phyloP scores from a whole-genome alignment of 2,888 invertebrate genomes.

The Pachliopta kotzebuea region DNA sequence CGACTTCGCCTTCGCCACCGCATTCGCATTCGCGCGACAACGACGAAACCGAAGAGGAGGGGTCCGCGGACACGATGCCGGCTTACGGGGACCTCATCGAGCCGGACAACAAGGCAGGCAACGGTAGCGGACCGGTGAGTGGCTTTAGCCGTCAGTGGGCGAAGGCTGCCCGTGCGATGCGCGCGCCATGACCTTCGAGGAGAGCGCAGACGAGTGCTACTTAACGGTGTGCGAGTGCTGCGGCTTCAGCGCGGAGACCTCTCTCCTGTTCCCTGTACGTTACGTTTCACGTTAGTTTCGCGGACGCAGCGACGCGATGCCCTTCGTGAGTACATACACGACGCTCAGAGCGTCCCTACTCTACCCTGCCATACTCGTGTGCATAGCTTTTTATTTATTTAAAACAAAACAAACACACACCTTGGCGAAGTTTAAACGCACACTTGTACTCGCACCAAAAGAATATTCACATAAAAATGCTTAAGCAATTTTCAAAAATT shows the following conservation, averaged over 20 bases:
- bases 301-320: constrained; percentile 61
- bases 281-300: constrained; percentile 72
- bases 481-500: not conserved
- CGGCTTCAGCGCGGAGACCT: constrained; percentile 77
- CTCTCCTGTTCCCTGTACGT: constrained; percentile 75
- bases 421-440: not conserved
- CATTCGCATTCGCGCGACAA: constrained; percentile 61
- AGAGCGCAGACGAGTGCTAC: constrained; percentile 71
- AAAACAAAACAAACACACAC: not conserved
- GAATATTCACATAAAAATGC: not conserved
- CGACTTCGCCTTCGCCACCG: constrained; percentile 58
- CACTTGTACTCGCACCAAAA: not conserved
- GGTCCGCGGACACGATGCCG: constrained; percentile 71
- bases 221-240: constrained; percentile 78
- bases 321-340: constrained; percentile 74
- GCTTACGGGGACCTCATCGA: constrained; percentile 78
- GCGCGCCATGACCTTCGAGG: constrained; percentile 79
- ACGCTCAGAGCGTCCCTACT: constrained; percentile 46
- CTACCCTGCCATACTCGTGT: too few relatives aligned
- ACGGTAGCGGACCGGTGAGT: constrained; percentile 62
- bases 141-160: constrained; percentile 53
- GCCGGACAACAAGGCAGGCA: constrained; percentile 56
- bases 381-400: constrained; percentile 37
- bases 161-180: constrained; percentile 64
- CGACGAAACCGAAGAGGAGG: constrained; percentile 72